Conservation (phyloP, 1,140 invertebrate genomes). For the Drosophila pandora region DNA sequence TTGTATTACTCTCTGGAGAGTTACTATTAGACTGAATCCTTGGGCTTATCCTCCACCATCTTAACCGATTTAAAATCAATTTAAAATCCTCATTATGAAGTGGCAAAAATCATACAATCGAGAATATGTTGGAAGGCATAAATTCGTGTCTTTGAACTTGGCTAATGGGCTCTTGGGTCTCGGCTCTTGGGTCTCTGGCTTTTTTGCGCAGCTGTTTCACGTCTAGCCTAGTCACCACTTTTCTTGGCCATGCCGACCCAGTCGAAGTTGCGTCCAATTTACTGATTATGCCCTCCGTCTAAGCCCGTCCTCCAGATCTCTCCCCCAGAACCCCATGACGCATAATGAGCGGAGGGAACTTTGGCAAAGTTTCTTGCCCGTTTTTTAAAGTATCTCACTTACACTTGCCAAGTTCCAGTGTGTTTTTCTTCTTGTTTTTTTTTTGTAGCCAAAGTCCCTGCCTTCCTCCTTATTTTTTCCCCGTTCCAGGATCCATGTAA, state of each 20-base stretch:
- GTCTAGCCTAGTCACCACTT: slow-evolving; percentile 23
- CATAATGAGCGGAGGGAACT: slow-evolving; percentile 54
- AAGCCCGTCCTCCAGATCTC: neutral
- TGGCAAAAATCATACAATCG: too few species aligned
- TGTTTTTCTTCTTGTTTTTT: slow-evolving; percentile 14
- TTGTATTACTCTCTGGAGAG: too few species aligned
- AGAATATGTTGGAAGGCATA: too few species aligned
- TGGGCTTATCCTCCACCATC: too few species aligned
- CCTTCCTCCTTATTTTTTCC: neutral
- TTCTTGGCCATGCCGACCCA: neutral
- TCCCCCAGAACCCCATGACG: neutral
- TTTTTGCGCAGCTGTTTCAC: slow-evolving; percentile 23
- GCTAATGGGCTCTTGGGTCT: slow-evolving; percentile 2
- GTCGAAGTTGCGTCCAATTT: slow-evolving; percentile 30
- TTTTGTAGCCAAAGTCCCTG: neutral
- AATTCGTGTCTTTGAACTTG: slow-evolving; percentile 5
- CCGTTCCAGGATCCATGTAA: slow-evolving; percentile 48
- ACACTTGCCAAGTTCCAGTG: slow-evolving; percentile 48
- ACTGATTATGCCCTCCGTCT: slow-evolving; percentile 29
- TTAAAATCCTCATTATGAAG: too few species aligned
- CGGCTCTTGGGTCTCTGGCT: neutral
- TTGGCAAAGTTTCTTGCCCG: slow-evolving; percentile 28
- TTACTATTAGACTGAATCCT: too few species aligned
- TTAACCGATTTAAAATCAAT: too few species aligned
- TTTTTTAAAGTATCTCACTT: slow-evolving; percentile 69